Percentiles rank a stretch among this genome's conserved stretches.
Conservation (phyloP, 2,113 vertebrate species). For the Megaceryle torquata region DNA sequence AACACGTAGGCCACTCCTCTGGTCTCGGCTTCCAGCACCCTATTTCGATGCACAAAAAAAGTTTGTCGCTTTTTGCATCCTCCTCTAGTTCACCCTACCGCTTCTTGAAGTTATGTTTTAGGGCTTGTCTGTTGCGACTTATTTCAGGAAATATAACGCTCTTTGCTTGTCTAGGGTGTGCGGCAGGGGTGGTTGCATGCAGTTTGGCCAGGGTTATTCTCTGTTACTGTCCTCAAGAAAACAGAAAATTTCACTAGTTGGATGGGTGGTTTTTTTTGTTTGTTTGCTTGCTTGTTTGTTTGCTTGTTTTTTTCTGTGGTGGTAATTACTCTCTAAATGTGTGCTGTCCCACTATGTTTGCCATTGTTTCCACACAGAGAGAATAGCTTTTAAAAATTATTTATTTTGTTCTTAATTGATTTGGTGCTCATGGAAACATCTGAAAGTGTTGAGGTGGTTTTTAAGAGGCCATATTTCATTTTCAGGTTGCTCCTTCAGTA, state of each 20-base stretch:
- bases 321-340: background rate
- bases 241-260: background rate
- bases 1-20: constrained; percentile 49
- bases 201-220: background rate
- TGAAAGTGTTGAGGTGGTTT: background rate
- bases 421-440: background rate
- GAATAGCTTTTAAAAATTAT: background rate
- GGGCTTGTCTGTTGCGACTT: background rate
- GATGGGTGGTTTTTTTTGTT: background rate
- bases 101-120: background rate
- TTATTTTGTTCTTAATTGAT: background rate
- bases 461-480: background rate
- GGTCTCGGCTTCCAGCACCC: background rate
- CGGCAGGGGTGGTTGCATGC: background rate
- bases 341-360: background rate
- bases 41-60: background rate
- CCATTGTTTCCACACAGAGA: background rate
- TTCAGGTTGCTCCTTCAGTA: background rate
- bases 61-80: background rate
- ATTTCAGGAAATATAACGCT: background rate
- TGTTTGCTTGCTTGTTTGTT: background rate
- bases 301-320: background rate
- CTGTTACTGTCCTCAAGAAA: background rate
- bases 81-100: background rate
- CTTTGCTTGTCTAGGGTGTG: background rate